Evolutionary conservation across 2,113 vertebrate genomes (phyloP), one percentile per base, ranked within the genome.

Genomic region (Empidonax alnorum): DNA sequence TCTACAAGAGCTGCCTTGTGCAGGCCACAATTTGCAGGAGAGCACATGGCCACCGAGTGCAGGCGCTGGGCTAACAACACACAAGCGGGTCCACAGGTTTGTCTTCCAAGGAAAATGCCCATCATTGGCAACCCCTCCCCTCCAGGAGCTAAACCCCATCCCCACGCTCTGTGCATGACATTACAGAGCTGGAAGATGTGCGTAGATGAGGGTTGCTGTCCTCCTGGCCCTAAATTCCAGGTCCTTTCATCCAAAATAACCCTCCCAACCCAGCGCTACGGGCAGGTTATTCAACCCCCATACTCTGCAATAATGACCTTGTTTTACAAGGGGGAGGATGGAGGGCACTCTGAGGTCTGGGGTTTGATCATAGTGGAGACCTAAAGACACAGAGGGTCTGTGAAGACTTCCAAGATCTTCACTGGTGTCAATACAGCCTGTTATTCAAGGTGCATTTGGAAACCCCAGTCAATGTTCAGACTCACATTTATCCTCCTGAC

Each of bases 1-100:
- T 74, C 91, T 66, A 46, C 91, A 62, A 50, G 91, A 79, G 84
- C 95, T 68, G 91, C 92, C 88, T 63, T n/a, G 83, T 37, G 66
- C n/a, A 35, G 78, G 73, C 53, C 81, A 84, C 82, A 2, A n/a
- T 86, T 69, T 77, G 90, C 74, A 71, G 58, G 69, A 66, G 27
- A 59, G 47, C 9, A 6, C 3, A 1, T 20, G 21, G 35, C 59
- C 73, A 25, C 24, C 0, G 58, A n/a, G 35, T 4, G 3, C 67
- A 62, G 52, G 42, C 1, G 0, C 66, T n/a, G 73, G 71, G 82
- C 68, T 61, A 74, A 52, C 17, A 59, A n/a, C 24, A 8, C 6
- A 9, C 62, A 5, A 66, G 33, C 17, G 27, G 46, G 7, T 31
- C 61, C 55, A 23, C 14, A 5, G 33, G 31, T 61, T 52, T 77